Conservation (phyloP, 2,797 vertebrate species). For the Thamnophis elegans region DNA sequence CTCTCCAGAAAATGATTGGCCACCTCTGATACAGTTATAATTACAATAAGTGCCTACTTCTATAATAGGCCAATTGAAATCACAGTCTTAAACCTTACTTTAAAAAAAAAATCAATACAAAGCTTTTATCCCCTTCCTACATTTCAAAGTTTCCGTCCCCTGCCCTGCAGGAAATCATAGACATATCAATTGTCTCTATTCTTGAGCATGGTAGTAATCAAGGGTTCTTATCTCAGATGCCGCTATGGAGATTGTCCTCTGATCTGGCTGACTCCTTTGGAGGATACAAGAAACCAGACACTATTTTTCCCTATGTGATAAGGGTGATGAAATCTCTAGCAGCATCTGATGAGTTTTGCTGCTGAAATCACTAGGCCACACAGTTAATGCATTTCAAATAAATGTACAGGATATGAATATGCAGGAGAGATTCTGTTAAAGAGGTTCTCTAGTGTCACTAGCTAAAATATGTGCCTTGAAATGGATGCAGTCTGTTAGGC, state of each 20-base stretch:
- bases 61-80: neutral
- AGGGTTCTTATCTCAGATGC: neutral
- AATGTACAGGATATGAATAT: neutral
- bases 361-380: neutral
- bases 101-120: neutral
- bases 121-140: neutral
- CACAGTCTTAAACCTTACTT: neutral
- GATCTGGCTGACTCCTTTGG: neutral
- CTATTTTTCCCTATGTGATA: neutral
- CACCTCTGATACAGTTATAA: neutral
- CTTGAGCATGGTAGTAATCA: neutral
- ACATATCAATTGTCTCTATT: neutral
- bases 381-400: neutral
- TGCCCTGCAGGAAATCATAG: neutral
- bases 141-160: neutral
- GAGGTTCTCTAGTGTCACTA: neutral
- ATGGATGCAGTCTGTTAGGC: neutral
- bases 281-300: neutral
- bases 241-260: neutral
- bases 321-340: neutral
- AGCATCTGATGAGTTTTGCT: neutral
- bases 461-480: constrained; percentile 29
- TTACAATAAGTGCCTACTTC: neutral
- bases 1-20: neutral
- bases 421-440: neutral